phyloP scores from a whole-genome alignment of 2,888 invertebrate genomes.

The Amiota communis region DNA sequence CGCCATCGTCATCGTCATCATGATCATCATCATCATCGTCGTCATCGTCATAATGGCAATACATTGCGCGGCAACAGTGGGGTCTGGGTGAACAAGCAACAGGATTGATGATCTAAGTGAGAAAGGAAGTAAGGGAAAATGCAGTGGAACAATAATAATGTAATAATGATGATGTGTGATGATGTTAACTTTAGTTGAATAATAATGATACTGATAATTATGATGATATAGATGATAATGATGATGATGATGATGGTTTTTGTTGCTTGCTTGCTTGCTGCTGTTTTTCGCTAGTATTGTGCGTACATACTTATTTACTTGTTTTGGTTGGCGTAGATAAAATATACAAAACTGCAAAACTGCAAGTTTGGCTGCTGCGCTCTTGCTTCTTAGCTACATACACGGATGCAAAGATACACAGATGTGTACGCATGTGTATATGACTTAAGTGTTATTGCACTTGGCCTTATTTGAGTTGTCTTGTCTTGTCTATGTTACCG shows the following conservation, averaged over 20 bases:
- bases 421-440: slow-evolving; percentile 1
- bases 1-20: too few species aligned
- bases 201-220: background rate
- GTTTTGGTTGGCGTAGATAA: background rate
- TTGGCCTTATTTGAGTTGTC: slow-evolving; percentile 54
- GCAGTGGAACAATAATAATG: background rate
- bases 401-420: slow-evolving; percentile 1
- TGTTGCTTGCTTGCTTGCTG: background rate
- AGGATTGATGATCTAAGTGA: background rate
- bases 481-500: slow-evolving; percentile 15
- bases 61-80: background rate
- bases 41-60: background rate
- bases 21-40: too few species aligned
- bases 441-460: slow-evolving; percentile 55
- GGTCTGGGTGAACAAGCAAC: slow-evolving; percentile 1
- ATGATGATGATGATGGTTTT: background rate
- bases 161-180: background rate
- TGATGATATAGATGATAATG: background rate
- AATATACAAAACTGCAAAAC: slow-evolving; percentile 23
- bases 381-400: slow-evolving; percentile 4
- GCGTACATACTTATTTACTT: too few species aligned
- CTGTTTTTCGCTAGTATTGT: background rate
- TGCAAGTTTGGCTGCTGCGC: background rate
- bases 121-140: background rate
- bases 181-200: background rate